Percentiles rank a stretch among this genome's conserved stretches.
These are phyloP conservation scores for Masticophis lateralis DNA, from an alignment of 2,797 vertebrate species.

Conservation along the genomic window DNA sequence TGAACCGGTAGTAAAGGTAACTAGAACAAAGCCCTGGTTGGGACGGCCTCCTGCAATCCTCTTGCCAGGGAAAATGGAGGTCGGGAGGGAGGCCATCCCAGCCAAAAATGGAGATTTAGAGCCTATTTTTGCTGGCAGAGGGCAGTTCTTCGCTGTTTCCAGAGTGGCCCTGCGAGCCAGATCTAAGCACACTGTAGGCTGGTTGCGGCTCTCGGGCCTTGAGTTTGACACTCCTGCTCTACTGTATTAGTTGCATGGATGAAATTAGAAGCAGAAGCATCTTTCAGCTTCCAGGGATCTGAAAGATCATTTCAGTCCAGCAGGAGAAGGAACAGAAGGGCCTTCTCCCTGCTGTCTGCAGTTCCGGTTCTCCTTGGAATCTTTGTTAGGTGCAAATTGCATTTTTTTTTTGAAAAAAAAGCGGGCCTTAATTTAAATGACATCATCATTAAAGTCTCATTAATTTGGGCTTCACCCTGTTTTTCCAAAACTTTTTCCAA, in stretches of 20 bases:
- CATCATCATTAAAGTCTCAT: background rate
- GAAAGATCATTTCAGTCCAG: background rate
- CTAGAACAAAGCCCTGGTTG: too few relatives aligned
- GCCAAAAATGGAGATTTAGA: too few relatives aligned
- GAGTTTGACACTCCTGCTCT: background rate
- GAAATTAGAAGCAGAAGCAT: background rate
- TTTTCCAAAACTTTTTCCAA: background rate
- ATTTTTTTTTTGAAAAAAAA: background rate
- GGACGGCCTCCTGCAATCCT: too few relatives aligned
- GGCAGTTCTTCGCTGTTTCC: rapidly evolving
- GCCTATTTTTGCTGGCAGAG: too few relatives aligned
- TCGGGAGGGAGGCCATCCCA: too few relatives aligned
- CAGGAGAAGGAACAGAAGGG: background rate
- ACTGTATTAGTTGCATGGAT: background rate
- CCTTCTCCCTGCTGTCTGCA: background rate
- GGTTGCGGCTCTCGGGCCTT: too few relatives aligned
- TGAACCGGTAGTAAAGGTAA: too few relatives aligned
- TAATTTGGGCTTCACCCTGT: background rate
- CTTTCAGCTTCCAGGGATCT: too few relatives aligned
- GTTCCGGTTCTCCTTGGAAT: background rate
- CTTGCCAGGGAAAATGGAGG: too few relatives aligned
- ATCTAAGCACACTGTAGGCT: too few relatives aligned
- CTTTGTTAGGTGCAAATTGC: background rate
- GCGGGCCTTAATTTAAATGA: background rate
- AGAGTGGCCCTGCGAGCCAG: too few relatives aligned